Conservation (phyloP, 1,140 invertebrate genomes). For the Apis cerana region DNA sequence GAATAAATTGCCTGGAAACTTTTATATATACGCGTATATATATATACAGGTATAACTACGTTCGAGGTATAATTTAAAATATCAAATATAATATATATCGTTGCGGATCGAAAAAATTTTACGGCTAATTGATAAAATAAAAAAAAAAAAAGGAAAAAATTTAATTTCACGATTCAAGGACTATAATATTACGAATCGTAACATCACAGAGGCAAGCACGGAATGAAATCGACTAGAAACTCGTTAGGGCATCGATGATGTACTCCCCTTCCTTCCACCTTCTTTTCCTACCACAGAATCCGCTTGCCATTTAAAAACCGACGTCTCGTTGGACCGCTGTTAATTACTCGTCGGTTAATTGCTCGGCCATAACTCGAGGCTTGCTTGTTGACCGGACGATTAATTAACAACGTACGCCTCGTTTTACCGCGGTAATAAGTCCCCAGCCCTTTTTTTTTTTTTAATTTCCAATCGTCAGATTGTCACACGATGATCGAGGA, state of each 20-base stretch:
- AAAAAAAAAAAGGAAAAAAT: too few species aligned
- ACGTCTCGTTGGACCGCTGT: constrained; percentile 12
- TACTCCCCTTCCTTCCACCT: background rate
- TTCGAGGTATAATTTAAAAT: too few species aligned
- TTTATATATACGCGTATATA: too few species aligned
- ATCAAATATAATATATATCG: too few species aligned
- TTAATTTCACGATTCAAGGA: too few species aligned
- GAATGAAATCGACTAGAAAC: background rate
- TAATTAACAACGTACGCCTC: constrained; percentile 31
- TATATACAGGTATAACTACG: too few species aligned
- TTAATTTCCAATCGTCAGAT: too few species aligned
- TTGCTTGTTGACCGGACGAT: constrained; percentile 17
- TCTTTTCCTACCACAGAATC: background rate
- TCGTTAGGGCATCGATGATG: background rate
- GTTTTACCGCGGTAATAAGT: constrained; percentile 9
- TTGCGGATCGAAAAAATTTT: too few species aligned
- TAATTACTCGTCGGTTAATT: constrained; percentile 40
- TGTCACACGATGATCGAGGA: too few species aligned
- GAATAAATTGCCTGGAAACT: too few species aligned
- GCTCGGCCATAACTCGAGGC: constrained; percentile 20
- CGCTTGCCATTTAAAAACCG: background rate
- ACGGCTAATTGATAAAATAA: too few species aligned
- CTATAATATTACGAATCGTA: background rate
- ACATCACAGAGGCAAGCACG: background rate
- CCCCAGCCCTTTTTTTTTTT: background rate